Percentiles rank a stretch among this genome's conserved stretches.
Conservation (phyloP, 2,113 vertebrate species). For the Hepsetus odoe region DNA sequence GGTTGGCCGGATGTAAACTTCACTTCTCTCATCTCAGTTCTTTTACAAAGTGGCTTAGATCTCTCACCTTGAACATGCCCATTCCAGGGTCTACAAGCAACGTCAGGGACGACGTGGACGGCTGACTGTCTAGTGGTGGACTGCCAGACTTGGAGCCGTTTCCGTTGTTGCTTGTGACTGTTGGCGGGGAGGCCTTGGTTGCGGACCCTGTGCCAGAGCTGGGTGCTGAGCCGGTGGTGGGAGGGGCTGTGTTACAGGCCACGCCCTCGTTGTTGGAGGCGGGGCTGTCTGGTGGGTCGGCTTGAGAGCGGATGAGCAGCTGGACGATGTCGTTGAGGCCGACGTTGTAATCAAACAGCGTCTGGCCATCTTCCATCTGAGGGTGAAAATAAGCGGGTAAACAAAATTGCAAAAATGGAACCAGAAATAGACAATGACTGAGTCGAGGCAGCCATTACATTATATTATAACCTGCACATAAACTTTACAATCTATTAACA, state of each 20-base stretch:
- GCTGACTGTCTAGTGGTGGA: constrained; percentile 77
- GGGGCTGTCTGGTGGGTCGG: constrained; percentile 82
- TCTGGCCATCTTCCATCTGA: constrained; percentile 97
- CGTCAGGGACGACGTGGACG: constrained; percentile 84
- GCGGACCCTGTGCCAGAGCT: constrained; percentile 60
- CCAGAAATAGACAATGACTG: not conserved
- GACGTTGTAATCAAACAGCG: constrained; percentile 97
- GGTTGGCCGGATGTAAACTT: no score
- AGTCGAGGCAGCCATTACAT: no score
- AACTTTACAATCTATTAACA: no score
- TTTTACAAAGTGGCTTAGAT: no score
- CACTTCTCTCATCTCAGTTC: no score
- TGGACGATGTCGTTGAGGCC: constrained; percentile 98
- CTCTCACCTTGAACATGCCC: not conserved
- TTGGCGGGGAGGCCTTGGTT: constrained; percentile 28
- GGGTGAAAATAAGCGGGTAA: not conserved
- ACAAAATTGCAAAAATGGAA: constrained; percentile 33
- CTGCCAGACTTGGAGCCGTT: constrained; percentile 51
- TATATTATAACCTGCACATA: no score
- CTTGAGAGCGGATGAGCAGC: constrained; percentile 91
- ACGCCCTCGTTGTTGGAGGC: constrained; percentile 76
- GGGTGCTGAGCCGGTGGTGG: constrained; percentile 35
- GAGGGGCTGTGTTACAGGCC: constrained; percentile 59
- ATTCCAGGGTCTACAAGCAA: constrained; percentile 70
- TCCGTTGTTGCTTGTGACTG: constrained; percentile 51